These are phyloP conservation scores for Pseudopleuronectes americanus DNA, from an alignment of 2,797 vertebrate genomes.

Conservation along the genomic window DNA sequence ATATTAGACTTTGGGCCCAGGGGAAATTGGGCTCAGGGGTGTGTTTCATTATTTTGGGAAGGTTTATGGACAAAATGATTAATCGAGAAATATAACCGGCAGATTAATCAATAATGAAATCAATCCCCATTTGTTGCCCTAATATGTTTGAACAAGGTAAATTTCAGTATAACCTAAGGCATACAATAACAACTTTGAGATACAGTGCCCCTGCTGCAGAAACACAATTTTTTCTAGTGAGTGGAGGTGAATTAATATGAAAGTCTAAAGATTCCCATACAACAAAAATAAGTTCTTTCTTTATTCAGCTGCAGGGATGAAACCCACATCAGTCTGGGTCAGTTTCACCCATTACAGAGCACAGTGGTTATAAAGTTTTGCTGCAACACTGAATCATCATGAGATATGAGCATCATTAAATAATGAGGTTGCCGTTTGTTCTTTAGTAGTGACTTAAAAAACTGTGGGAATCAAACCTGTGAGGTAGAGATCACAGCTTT, in stretches of 20 bases:
- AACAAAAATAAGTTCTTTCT: not conserved
- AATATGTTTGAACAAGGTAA: not conserved
- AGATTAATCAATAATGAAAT: not conserved
- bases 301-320: not conserved
- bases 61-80: not conserved
- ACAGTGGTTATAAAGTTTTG: slow-evolving; percentile 4
- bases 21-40: not conserved
- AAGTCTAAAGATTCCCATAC: not conserved
- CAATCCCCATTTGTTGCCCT: not conserved
- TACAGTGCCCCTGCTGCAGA: not conserved
- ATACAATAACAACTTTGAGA: not conserved
- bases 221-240: not conserved
- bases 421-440: slow-evolving; percentile 15
- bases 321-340: slow-evolving; percentile 1
- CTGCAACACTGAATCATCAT: slow-evolving; percentile 10
- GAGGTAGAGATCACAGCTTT: slow-evolving; percentile 5
- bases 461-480: slow-evolving; percentile 25
- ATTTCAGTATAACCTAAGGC: not conserved
- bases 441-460: slow-evolving; percentile 30
- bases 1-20: not conserved
- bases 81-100: not conserved
- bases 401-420: slow-evolving; percentile 24
- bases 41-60: not conserved
- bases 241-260: not conserved
- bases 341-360: slow-evolving; percentile 17